Evolutionary conservation across 2,888 invertebrate genomes (phyloP).

Genomic region (Helobdella robusta): DNA sequence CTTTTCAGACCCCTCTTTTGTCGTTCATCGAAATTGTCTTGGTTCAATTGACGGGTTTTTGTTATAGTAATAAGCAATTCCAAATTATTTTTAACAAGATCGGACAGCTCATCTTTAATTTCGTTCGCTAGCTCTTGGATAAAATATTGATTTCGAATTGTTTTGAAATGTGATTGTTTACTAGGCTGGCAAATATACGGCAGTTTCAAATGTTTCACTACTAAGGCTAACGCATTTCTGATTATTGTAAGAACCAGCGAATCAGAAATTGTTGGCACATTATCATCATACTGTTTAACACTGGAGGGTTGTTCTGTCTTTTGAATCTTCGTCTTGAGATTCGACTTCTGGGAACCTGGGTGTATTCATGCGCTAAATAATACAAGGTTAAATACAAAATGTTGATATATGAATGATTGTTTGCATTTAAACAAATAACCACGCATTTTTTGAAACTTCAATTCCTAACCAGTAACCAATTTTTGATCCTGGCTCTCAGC

Average conservation of each 20-base stretch:
- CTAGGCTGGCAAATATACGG: background rate
- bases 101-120: background rate
- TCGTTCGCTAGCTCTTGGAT: background rate
- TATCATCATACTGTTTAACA: background rate
- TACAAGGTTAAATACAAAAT: no score
- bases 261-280: background rate
- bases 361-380: no score
- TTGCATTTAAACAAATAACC: no score
- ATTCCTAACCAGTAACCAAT: no score
- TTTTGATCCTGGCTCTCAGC: no score
- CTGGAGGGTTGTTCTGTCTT: background rate
- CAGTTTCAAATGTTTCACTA: slow-evolving; percentile 6
- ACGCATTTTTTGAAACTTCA: no score
- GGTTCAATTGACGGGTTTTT: background rate
- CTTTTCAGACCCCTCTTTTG: background rate
- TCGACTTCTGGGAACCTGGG: no score
- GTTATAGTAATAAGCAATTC: background rate
- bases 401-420: no score
- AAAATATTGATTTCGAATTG: background rate
- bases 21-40: background rate
- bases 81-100: slow-evolving; percentile 4
- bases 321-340: background rate
- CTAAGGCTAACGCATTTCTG: slow-evolving; percentile 5
- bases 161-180: background rate
- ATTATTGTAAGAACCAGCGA: background rate